Base-by-base conservation (phyloP, 2,113 vertebrate genomes). In the Meriones unguiculatus region DNA sequence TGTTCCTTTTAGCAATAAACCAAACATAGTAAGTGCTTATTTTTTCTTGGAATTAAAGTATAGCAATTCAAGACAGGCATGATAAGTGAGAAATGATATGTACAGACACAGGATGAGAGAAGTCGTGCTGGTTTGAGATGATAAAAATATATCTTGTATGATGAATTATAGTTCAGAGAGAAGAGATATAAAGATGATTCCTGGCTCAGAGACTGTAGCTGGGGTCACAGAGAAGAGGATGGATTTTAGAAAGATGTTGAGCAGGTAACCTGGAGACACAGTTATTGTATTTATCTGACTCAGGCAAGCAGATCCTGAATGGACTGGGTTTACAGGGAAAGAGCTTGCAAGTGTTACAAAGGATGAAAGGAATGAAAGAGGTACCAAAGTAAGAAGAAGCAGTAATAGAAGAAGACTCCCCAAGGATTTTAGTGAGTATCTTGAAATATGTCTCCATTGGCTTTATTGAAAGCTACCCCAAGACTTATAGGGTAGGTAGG, bases 361-460 rank as follows among this genome's bases (percentile, higher is more conserved):
- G 35, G 7, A 41, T 52, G 77, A 75, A 85, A 94, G 67, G 13
- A 84, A 87, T 17, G 12, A 65, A 93, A 89, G 12, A 41, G 46
- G 70, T 46, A 65, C 17, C 62, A 59, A 50, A 2, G 50, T 62
- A 11, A 92, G n/a, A 9, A 59, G 84, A 95, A 94, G 46, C 14
- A 94, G 38, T 20, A 41, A 96, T 4, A 82, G 52, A 64, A 3
- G 87, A 20, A 78, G 88, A 92, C 32, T 64, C 92, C 81, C 78
- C 95, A 73, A 92, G 28, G 70, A 96, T 96, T 97, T 97, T 93
- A 92, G 95, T 94, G 94, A 32, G 76, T 97, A 52, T 95, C 97
- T 98, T 97, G 96, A 98, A 98, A 97, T 97, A 95, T 93, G 89
- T 98, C 97, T 98, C 97, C 97, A 93, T 73, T 98, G 97, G 88